Evolutionary conservation across 2,797 vertebrate species (phyloP), one percentile per base, ranked within the genome.

Genomic region (Paramormyrops hopkinsi): DNA sequence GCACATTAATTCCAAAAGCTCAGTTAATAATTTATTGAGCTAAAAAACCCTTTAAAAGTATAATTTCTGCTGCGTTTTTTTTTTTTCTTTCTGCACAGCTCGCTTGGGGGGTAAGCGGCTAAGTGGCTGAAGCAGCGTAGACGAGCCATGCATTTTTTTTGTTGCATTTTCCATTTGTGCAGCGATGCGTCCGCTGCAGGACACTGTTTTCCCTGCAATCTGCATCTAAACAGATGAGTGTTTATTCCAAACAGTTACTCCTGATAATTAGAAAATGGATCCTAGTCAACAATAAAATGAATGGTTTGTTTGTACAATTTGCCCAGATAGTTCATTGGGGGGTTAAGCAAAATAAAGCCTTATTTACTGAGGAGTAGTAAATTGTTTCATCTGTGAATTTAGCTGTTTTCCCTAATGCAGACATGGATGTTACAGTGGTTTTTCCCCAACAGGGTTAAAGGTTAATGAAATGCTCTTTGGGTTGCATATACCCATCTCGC

Each of bases 381-480:
- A 99, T 97, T 96, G 96, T 98, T 98, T 98, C 96, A 97, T 97
- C 96, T 97, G 95, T 94, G 95, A 97, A 96, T 97, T 97, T 97
- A 97, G 96, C 96, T 98, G 97, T 98, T 98, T 96, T 98, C 95
- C 96, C 95, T 97, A 97, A 98, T 97, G 97, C 97, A 97, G 97
- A 98, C 97, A 97, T 96, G 96, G 96, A 96, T 97, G 97, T 97
- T 98, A 97, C 97, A 97, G 96, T 93, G 94, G 95, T 97, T 97
- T 95, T 96, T 96, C 96, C 96, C 96, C 95, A 95, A 97, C 96
- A 97, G 97, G 97, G 97, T 97, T 97, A 98, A 95, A 97, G 98
- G 98, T 98, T 99, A 99, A 99, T 99, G 97, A 99, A 99, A 99
- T 97, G 97, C 97, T 97, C 97, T 97, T 98, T 98, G 96, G 97